Base-by-base conservation (phyloP, 2,113 vertebrate genomes). In the Aldabrachelys gigantea region DNA sequence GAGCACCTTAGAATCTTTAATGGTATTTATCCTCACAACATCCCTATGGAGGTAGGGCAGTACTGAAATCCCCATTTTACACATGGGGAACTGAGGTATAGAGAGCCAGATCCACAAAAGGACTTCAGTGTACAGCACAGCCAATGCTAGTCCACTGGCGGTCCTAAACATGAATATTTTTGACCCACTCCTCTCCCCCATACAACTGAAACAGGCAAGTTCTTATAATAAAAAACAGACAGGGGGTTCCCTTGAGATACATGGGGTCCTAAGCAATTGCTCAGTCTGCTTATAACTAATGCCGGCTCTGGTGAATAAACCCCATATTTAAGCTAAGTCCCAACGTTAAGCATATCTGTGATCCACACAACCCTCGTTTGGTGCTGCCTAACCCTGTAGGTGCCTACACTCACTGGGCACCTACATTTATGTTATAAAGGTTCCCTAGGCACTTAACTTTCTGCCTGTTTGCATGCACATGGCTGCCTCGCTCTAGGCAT, bases 171-270 rank as follows among this genome's bases (percentile, higher is more conserved):
- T 86, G 21, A 2, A 86, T 12, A 54, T 87, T 80, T 56, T 84
- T 78, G 22, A 10, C 10, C 10, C 25, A 2, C 2, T 9, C 9
- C 24, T 4, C 3, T 9, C 9, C 24, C 1, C 81, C 25, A 83
- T 9, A 35, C 1, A 84, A 21, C 47, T 92, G 14, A 93, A 22
- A 5, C 75, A 85, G 29, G 50, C 75, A 69, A 35, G 49, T 49
- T 95, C 89, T 84, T 0, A 0, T 12, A 76, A 88, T 1, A 0
- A 92, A 91, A 72, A 94, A 62, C 5, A 85, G 86, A 12, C 0
- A 84, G 31, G 13, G 85, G 91, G 65, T 10, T 5, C 10, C 56
- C 56, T 57, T 57, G 56, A 57, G 56, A 25, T 27, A 25, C 56
- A 27, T 2, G 8, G 10, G 56, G 56, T 21, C 25, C 56, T 27